A percentile compares a stretch with the other conserved stretches of the same genome.
These are phyloP conservation scores for Babylonia areolata DNA, from an alignment of 1,140 invertebrate species.

Conservation along the genomic window DNA sequence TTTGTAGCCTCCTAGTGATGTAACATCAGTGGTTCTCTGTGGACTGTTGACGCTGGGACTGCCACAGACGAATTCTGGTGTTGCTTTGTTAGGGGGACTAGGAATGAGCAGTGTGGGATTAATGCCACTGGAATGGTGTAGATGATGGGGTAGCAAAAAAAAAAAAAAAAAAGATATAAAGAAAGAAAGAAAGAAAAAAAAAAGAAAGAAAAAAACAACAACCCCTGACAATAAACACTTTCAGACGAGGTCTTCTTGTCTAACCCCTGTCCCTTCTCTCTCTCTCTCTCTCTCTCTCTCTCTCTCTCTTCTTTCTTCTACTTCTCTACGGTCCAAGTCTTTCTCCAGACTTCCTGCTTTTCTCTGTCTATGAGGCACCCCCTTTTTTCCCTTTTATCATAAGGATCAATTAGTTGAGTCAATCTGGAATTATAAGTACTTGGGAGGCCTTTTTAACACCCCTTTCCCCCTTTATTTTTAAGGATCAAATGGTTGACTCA, in stretches of 20 bases:
- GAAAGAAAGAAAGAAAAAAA: too few species aligned
- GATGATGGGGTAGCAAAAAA: too few species aligned
- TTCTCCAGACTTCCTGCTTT: neutral
- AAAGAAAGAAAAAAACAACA: too few species aligned
- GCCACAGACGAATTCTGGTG: too few species aligned
- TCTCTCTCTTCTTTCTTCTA: neutral
- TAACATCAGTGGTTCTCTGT: too few species aligned
- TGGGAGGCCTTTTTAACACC: too few species aligned
- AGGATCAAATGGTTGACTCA: neutral
- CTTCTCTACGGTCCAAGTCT: neutral
- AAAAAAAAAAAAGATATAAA: too few species aligned
- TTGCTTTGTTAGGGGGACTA: neutral
- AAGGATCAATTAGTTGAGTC: neutral
- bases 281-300: slow-evolving; percentile 5
- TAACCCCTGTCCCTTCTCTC: neutral
- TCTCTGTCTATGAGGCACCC: neutral
- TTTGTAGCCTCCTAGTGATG: neutral
- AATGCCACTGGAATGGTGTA: too few species aligned
- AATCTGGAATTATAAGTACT: neutral
- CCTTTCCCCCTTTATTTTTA: too few species aligned
- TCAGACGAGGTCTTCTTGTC: neutral
- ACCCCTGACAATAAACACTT: neutral
- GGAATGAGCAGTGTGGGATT: too few species aligned
- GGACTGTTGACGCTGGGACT: too few species aligned
- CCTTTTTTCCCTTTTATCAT: neutral